Conservation (phyloP, 1,140 invertebrate species). For the Holotrichia oblita region DNA sequence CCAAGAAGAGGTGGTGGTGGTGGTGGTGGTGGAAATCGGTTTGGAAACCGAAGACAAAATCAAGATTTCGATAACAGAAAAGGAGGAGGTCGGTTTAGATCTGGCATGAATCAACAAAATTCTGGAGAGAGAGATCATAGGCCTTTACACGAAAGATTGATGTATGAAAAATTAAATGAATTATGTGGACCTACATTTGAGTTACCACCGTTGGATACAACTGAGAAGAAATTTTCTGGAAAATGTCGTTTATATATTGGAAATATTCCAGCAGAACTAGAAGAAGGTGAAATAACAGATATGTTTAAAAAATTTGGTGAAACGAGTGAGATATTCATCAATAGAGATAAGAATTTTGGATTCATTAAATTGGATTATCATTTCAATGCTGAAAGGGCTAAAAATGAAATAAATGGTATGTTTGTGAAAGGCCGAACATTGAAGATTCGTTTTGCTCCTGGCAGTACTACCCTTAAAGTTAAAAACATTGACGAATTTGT, state of each 20-base stretch:
- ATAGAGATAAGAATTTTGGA: slow-evolving; percentile 96
- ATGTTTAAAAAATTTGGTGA: slow-evolving; percentile 88
- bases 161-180: slow-evolving; percentile 74
- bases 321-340: slow-evolving; percentile 91
- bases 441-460: slow-evolving; percentile 94
- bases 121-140: slow-evolving; percentile 40
- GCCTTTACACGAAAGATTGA: slow-evolving; percentile 48
- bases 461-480: slow-evolving; percentile 90
- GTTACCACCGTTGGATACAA: slow-evolving; percentile 71
- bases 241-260: slow-evolving; percentile 94
- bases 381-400: slow-evolving; percentile 95
- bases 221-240: slow-evolving; percentile 87
- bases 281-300: slow-evolving; percentile 87
- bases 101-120: slow-evolving; percentile 41
- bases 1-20: slow-evolving; percentile 32
- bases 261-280: slow-evolving; percentile 87
- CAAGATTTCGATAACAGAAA: slow-evolving; percentile 31
- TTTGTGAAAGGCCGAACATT: slow-evolving; percentile 80
- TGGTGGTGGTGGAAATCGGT: slow-evolving; percentile 20
- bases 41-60: slow-evolving; percentile 21
- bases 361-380: slow-evolving; percentile 97
- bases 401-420: slow-evolving; percentile 90
- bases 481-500: slow-evolving; percentile 93
- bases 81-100: slow-evolving; percentile 33
- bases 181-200: slow-evolving; percentile 78